Base-by-base conservation (phyloP, 2,113 vertebrate species). In the Epinephelus fuscoguttatus region DNA sequence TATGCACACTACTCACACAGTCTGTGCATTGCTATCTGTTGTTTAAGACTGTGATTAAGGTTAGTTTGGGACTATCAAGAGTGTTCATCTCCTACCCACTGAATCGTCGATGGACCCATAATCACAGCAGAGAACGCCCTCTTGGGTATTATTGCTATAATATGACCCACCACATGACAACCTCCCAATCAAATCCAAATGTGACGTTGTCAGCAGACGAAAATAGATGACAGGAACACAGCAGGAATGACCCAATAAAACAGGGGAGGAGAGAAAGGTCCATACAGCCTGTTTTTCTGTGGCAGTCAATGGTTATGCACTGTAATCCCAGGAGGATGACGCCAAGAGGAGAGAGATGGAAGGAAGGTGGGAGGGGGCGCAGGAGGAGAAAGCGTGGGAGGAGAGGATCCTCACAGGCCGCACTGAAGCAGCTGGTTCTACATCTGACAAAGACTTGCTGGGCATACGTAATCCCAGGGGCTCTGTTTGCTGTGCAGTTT, bases 361-460 rank as follows among this genome's bases (percentile, higher is more conserved):
- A 62, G 63, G 37, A n/a, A 49, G 61, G 52, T 47, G 57, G 55
- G 74, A n/a, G 80, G n/a, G 33, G 75, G 64, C 0, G 25, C 23
- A 73, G 84, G 25, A 80, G 52, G 82, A 77, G 74, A 80, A 83
- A 64, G 90, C 50, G 79, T 87, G 82, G 93, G 89, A 91, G 89
- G 90, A 63, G 74, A 88, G 72, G 77, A 89, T 86, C 84, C 91
- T 89, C 87, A 75, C 77, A 79, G 80, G 71, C 50, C 53, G 78
- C 82, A 81, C 69, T 70, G 59, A 90, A 89, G 90, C 88, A 90
- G 90, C 89, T 90, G 81, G 13, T 81, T 80, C 64, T 91, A 69
- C 82, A 84, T 89, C 70, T 84, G 75, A 87, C 67, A 56, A 56
- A 82, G 61, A 80, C 71, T 70, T 52, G 64, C 64, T 55, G 1